Evolutionary conservation across 2,113 vertebrate species (phyloP), one percentile per base, ranked within the genome.

Genomic region (Zosterops lateralis): DNA sequence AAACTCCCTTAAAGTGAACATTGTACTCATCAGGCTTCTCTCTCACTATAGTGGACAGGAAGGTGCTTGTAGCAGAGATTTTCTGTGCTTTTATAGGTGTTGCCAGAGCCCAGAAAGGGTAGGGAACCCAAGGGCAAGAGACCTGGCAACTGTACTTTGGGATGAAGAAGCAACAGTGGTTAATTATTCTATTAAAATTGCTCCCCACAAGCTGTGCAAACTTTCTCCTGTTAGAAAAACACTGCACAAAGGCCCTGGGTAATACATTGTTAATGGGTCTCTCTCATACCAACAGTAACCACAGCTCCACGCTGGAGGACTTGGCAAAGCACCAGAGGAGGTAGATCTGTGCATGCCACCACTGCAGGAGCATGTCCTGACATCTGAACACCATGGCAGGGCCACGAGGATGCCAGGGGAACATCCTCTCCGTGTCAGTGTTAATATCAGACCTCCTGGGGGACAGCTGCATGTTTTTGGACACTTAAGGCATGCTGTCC

Each of bases 141-240:
- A 40, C 19, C 53, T 92, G 79, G 60, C 74, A 93, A 31, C 36
- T 61, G 16, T 56, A 32, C 36, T 32, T 12, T 78, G 67, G 70
- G 42, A 68, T 70, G 48, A 78, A 84, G 87, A 50, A 81, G 24
- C 66, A 80, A 54, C 50, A 87, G 47, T 65, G 21, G 14, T 84
- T 90, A 84, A 34, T 53, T 74, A 90, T 89, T 74, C 74, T 92
- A 21, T 92, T 90, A 61, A 65, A 91, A 84, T 64, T 6, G 6
- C 42, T 90, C 72, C 57, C 44, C 62, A 50, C 51, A 84, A 88
- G 47, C 74, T 87, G 29, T 87, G 79, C 47, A 87, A 96, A 93
- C 56, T 78, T 92, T 84, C 50, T 87, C 36, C 54, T 10, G 1
- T 56, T 77, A 77, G 75, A 71, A 44, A 84, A 93, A 64, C 29